phyloP scores from a whole-genome alignment of 2,113 vertebrate species.

The Python bivittatus region DNA sequence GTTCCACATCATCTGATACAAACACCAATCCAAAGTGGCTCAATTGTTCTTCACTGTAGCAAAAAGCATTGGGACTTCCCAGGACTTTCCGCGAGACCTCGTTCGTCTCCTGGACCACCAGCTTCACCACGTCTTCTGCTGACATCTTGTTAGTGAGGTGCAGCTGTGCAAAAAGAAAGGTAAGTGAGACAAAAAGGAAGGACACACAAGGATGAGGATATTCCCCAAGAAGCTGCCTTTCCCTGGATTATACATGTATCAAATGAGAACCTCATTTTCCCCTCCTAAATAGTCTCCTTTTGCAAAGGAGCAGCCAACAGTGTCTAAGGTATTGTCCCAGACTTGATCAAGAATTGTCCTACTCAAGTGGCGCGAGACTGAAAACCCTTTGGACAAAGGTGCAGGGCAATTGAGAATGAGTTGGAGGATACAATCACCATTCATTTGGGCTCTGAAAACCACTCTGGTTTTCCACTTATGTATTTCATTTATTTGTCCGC shows the following conservation, averaged over 20 bases:
- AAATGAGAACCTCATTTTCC: not conserved
- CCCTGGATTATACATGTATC: not conserved
- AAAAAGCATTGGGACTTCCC: slow-evolving; percentile 60
- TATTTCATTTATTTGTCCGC: not conserved
- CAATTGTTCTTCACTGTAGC: slow-evolving; percentile 81
- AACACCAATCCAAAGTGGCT: slow-evolving; percentile 87
- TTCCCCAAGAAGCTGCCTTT: not conserved
- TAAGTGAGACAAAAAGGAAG: not conserved
- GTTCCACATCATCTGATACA: slow-evolving; percentile 74
- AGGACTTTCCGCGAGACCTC: slow-evolving; percentile 67
- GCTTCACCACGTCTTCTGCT: slow-evolving; percentile 81
- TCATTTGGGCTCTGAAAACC: not conserved
- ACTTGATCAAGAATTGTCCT: not conserved
- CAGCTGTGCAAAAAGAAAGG: slow-evolving; percentile 73
- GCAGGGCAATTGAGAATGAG: not conserved
- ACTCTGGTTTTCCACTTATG: not conserved
- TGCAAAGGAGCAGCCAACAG: not conserved
- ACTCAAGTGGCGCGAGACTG: not conserved
- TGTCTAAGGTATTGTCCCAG: not conserved
- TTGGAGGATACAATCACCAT: not conserved
- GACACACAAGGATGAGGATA: not conserved
- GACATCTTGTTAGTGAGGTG: slow-evolving; percentile 80
- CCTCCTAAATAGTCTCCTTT: not conserved
- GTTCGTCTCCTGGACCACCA: slow-evolving; percentile 90
- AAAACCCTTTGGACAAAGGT: not conserved